Conservation (phyloP, 2,797 vertebrate species). For the Allobates femoralis region DNA sequence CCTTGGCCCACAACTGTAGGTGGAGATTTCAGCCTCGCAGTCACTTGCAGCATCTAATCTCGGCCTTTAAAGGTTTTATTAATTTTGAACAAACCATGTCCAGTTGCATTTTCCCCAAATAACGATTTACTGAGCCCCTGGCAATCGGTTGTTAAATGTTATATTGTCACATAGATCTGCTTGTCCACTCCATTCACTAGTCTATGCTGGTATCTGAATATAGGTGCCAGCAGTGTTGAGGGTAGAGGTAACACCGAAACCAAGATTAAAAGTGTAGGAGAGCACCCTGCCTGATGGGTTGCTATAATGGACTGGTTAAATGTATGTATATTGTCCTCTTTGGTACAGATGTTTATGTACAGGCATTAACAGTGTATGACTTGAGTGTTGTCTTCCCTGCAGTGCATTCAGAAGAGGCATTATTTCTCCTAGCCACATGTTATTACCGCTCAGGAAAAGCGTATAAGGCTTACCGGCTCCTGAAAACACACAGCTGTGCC, state of each 20-base stretch:
- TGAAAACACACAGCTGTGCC: constrained; percentile 96
- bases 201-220: neutral
- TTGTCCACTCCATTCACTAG: neutral
- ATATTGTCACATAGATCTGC: neutral
- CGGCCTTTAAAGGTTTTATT: too few relatives aligned
- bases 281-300: neutral
- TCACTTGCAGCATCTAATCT: too few relatives aligned
- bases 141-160: neutral
- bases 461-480: constrained; percentile 95
- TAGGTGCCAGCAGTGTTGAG: neutral
- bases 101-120: too few relatives aligned
- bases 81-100: too few relatives aligned
- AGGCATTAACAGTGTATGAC: neutral
- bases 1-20: too few relatives aligned
- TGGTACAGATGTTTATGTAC: neutral
- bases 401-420: constrained; percentile 93
- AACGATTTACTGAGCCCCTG: too few relatives aligned
- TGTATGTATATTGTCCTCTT: neutral
- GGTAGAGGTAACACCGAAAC: neutral
- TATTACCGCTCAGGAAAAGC: constrained; percentile 98
- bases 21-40: too few relatives aligned
- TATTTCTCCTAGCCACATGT: constrained; percentile 95
- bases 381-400: neutral
- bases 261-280: neutral
- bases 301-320: neutral